These are phyloP conservation scores for Euzetes globulus DNA, from an alignment of 2,888 invertebrate species.

Conservation along the genomic window DNA sequence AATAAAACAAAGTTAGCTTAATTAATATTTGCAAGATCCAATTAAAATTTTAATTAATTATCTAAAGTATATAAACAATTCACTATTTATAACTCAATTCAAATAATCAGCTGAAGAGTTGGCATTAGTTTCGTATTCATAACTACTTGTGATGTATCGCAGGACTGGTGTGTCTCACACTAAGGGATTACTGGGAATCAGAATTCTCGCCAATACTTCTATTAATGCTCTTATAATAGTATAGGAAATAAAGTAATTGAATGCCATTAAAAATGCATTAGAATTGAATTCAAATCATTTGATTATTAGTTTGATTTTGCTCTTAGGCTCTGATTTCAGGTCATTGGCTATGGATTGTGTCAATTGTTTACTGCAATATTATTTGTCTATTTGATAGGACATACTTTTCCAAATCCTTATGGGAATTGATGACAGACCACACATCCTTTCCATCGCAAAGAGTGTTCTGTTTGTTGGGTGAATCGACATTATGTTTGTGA, in stretches of 20 bases:
- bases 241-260: slow-evolving; percentile 14
- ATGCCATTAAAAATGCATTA: slow-evolving; percentile 14
- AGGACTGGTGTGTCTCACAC: neutral
- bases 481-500: slow-evolving; percentile 44
- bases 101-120: no score
- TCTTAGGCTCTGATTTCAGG: neutral
- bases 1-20: no score
- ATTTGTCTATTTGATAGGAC: neutral
- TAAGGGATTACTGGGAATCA: neutral
- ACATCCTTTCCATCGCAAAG: slow-evolving; percentile 46
- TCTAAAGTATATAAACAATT: no score
- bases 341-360: neutral
- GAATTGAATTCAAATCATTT: neutral
- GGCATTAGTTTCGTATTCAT: no score
- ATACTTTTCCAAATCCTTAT: slow-evolving; percentile 38
- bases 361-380: neutral
- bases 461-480: slow-evolving; percentile 47
- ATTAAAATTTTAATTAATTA: no score
- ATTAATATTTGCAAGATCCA: no score
- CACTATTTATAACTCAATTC: no score
- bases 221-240: slow-evolving; percentile 5
- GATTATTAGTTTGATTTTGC: neutral
- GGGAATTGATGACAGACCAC: slow-evolving; percentile 44
- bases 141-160: neutral
- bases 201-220: neutral